These are phyloP conservation scores for Ophion ellenae DNA, from an alignment of 2,888 invertebrate genomes.

Conservation along the genomic window DNA sequence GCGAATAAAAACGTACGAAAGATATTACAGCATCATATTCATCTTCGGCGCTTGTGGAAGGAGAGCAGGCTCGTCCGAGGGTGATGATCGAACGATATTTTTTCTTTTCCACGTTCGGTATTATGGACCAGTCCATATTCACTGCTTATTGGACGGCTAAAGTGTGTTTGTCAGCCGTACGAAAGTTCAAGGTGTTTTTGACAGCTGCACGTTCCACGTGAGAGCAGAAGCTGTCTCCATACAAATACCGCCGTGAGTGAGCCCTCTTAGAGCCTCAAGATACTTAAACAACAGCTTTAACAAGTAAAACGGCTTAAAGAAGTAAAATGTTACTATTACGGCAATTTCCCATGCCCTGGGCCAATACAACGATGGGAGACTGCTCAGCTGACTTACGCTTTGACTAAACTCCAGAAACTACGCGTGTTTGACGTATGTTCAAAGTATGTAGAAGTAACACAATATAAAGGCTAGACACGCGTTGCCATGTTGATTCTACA, in stretches of 20 bases:
- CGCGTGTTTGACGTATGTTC: too few relatives aligned
- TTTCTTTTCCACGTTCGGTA: background rate
- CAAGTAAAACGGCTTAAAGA: background rate
- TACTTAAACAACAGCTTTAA: background rate
- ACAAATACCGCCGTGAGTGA: background rate
- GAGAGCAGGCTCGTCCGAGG: background rate
- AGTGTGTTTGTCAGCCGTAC: background rate
- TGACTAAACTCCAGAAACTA: too few relatives aligned
- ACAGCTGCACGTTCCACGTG: background rate
- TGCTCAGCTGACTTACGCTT: too few relatives aligned
- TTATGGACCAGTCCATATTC: background rate
- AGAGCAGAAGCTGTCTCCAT: too few relatives aligned
- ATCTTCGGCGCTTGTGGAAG: background rate
- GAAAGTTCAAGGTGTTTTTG: background rate
- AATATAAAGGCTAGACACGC: too few relatives aligned
- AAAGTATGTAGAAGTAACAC: too few relatives aligned
- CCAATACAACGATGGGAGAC: too few relatives aligned
- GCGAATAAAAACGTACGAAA: slow-evolving; percentile 17
- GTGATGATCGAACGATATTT: slow-evolving; percentile 28
- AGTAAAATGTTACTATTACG: too few relatives aligned
- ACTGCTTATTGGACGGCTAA: background rate
- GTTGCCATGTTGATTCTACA: too few relatives aligned
- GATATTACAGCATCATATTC: slow-evolving; percentile 5
- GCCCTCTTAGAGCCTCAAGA: background rate
- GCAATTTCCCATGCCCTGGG: too few relatives aligned